Evolutionary conservation across 1,140 invertebrate species (phyloP), one percentile per base, ranked within the genome.

Genomic region (Bombus consobrinus): DNA sequence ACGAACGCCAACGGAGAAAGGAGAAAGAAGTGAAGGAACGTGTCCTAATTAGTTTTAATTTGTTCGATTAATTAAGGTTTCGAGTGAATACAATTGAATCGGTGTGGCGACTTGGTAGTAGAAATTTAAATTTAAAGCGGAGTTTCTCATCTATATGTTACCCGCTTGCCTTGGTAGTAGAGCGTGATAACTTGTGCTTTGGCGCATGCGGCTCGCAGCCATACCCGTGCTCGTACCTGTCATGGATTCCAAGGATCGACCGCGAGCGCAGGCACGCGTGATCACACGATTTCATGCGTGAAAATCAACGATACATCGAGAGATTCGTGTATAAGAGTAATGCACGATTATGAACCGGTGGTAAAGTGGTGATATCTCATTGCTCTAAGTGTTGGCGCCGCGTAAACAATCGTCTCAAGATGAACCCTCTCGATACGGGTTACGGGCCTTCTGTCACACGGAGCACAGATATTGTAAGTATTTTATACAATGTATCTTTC

Each of bases 181-280:
- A 80, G 71, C 87, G 77, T 82, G 88, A 88, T 87, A 85, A 89
- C 82, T 90, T 85, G 81, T 85, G 77, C 75, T 81, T 34, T 59
- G 73, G 75, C 82, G 89, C 89, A 90, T 90, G 89, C 89, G 89
- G 47, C 69, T 64, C 81, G 79, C 88, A 64, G 83, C 62, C 72
- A 69, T 80, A 76, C 77, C 76, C 86, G 86, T 85, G 89, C 74
- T 89, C 88, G 78, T 87, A 90, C 88, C 94, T 94, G 93, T 94
- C 94, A 94, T 94, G 94, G 94, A 94, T 93, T 93, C 93, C 92
- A 89, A 89, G 92, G 88, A 91, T 92, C 86, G 92, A 92, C 90
- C 88, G 93, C 92, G 93, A 90, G 87, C 90, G 91, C 92, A 92
- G 83, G 91, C 91, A 93, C 91, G 91, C 90, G 89, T 88, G 88